Evolutionary conservation across 2,113 vertebrate species (phyloP).

Genomic region (Pelvicachromis taeniatus): DNA sequence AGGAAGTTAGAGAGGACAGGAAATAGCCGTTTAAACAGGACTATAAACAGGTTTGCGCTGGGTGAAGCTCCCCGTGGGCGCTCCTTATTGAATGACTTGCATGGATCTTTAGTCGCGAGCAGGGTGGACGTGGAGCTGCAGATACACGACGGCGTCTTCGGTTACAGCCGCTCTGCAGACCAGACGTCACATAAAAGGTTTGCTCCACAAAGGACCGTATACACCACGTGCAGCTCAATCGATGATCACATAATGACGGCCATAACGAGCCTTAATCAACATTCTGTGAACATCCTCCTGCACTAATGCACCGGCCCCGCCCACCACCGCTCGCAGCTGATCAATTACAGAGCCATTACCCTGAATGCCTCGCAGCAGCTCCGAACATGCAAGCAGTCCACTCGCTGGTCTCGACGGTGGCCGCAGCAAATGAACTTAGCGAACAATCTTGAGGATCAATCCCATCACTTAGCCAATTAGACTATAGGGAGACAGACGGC

Average conservation of each 20-base stretch:
- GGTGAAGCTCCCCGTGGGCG: not conserved
- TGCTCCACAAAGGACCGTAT: not conserved
- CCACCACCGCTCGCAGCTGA: slow-evolving; percentile 46
- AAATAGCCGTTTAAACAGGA: slow-evolving; percentile 1
- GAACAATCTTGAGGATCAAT: slow-evolving; percentile 74
- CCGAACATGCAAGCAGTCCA: slow-evolving; percentile 37
- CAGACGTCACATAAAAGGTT: slow-evolving; percentile 19
- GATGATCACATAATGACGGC: slow-evolving; percentile 50
- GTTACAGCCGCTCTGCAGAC: not conserved
- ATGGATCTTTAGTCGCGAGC: not conserved
- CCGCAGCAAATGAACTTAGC: slow-evolving; percentile 68
- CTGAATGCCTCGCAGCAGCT: slow-evolving; percentile 41
- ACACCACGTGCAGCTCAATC: slow-evolving; percentile 17
- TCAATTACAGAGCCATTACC: slow-evolving; percentile 71
- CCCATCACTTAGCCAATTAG: slow-evolving; percentile 79
- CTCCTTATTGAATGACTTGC: not conserved
- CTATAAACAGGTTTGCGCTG: not conserved
- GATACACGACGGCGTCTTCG: not conserved
- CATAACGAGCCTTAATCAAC: slow-evolving; percentile 65
- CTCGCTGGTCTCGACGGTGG: slow-evolving; percentile 43
- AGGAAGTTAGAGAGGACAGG: not conserved
- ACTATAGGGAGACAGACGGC: slow-evolving; percentile 73
- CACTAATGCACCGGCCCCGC: slow-evolving; percentile 60
- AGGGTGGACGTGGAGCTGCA: not conserved
- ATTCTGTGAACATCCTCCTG: slow-evolving; percentile 57